Percentiles rank a stretch among this genome's conserved stretches.
These are phyloP conservation scores for Drosophila sechellia DNA, from an alignment of 1,140 invertebrate species.

Conservation along the genomic window DNA sequence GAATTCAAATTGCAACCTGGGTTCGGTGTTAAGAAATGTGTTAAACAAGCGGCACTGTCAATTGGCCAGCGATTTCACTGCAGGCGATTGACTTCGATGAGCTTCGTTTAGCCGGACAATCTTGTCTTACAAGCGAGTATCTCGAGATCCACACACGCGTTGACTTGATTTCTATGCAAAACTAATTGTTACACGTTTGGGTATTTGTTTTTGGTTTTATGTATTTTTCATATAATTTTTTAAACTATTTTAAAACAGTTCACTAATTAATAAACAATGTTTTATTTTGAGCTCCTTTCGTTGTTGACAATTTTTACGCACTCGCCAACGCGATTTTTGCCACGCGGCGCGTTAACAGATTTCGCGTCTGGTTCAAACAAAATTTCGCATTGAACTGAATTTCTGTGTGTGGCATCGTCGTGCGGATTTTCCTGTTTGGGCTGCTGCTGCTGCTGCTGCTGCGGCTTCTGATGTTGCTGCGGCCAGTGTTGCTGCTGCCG, in stretches of 20 bases:
- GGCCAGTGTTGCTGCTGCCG: constrained; percentile 24
- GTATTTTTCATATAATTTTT: too few relatives aligned
- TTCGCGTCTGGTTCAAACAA: constrained; percentile 74
- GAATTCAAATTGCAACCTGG: constrained; percentile 49
- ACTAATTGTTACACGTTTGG: constrained; percentile 29
- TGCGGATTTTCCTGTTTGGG: constrained; percentile 79
- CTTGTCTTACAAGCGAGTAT: constrained; percentile 29
- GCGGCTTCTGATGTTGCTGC: constrained; percentile 25
- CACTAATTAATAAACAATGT: not conserved
- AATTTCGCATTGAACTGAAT: constrained; percentile 80
- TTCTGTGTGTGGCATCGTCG: constrained; percentile 66
- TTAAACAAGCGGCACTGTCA: constrained; percentile 55
- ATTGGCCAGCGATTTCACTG: constrained; percentile 55
- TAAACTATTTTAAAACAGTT: not conserved
- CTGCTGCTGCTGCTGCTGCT: constrained; percentile 52
- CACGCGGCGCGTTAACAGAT: constrained; percentile 50
- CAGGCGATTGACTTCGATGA: constrained; percentile 29
- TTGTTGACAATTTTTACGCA: constrained; percentile 38
- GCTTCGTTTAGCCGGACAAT: constrained; percentile 22
- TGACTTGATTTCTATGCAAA: constrained; percentile 21
- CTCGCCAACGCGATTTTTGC: constrained; percentile 29
- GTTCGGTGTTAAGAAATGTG: constrained; percentile 48
- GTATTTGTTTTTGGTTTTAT: too few relatives aligned
- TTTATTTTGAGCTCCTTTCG: constrained; percentile 4
- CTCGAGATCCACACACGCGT: constrained; percentile 47